Conservation (phyloP, 2,888 invertebrate species). For the Athetis lepigone region DNA sequence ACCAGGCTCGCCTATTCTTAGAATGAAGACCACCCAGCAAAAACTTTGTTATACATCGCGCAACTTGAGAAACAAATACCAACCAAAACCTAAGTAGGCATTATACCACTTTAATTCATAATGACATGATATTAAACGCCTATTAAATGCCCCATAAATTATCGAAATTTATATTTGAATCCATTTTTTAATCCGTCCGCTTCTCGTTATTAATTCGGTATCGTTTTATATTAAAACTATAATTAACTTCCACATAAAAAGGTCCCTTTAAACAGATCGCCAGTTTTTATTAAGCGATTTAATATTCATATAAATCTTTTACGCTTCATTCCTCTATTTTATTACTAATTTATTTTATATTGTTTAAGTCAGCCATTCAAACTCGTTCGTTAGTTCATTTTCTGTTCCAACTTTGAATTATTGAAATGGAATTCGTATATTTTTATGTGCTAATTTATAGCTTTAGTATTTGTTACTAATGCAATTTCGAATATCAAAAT, state of each 20-base stretch:
- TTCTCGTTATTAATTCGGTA: slow-evolving; percentile 85
- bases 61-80: slow-evolving; percentile 7
- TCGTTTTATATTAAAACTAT: slow-evolving; percentile 87
- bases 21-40: slow-evolving; percentile 38
- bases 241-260: slow-evolving; percentile 87
- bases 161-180: slow-evolving; percentile 86
- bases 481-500: slow-evolving; percentile 45
- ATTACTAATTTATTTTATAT: slow-evolving; percentile 75
- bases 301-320: slow-evolving; percentile 84
- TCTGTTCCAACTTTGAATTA: slow-evolving; percentile 48
- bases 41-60: slow-evolving; percentile 1
- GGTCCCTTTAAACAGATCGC: slow-evolving; percentile 80
- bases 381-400: slow-evolving; percentile 53
- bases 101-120: slow-evolving; percentile 63
- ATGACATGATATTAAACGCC: slow-evolving; percentile 79
- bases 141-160: slow-evolving; percentile 84
- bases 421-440: slow-evolving; percentile 52
- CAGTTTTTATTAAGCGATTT: slow-evolving; percentile 82
- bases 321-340: slow-evolving; percentile 80
- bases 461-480: slow-evolving; percentile 37
- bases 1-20: slow-evolving; percentile 16
- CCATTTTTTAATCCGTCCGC: slow-evolving; percentile 84
- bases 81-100: slow-evolving; percentile 18
- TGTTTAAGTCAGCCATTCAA: slow-evolving; percentile 61
- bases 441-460: slow-evolving; percentile 58